phyloP scores from a whole-genome alignment of 2,113 vertebrate genomes.

The Mionectes macconnelli region DNA sequence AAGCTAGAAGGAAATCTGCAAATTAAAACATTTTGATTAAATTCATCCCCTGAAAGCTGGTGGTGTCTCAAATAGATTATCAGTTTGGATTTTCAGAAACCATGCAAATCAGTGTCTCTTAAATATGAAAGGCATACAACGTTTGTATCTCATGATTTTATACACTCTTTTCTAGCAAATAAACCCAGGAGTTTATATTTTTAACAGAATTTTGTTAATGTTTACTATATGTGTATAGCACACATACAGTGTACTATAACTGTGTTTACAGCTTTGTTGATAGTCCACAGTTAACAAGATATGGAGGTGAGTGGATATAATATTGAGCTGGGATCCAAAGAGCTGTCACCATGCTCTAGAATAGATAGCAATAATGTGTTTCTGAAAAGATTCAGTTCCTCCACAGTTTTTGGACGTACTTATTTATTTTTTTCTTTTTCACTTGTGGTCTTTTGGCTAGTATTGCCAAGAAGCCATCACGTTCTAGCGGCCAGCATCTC shows the following conservation, averaged over 20 bases:
- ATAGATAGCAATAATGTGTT: neutral
- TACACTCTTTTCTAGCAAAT: neutral
- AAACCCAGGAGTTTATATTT: neutral
- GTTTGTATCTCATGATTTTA: neutral
- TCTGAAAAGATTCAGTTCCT: neutral
- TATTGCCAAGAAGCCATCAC: neutral
- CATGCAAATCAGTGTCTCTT: neutral
- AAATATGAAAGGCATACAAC: neutral
- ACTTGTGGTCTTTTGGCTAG: neutral
- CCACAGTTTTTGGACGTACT: neutral
- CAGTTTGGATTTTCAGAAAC: neutral
- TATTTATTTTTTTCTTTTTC: neutral
- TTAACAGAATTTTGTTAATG: neutral
- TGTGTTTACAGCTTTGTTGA: neutral
- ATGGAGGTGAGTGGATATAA: neutral
- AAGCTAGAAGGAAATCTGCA: neutral
- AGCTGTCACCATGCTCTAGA: neutral
- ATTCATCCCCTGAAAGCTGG: neutral
- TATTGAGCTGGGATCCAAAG: neutral
- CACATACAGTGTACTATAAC: neutral
- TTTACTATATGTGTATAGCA: neutral
- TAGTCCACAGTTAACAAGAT: neutral
- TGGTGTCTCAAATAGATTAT: neutral
- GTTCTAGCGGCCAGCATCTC: neutral
- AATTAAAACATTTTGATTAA: neutral